These are phyloP conservation scores for Cryptotis parvus DNA, from an alignment of 2,113 vertebrate species.

Conservation along the genomic window DNA sequence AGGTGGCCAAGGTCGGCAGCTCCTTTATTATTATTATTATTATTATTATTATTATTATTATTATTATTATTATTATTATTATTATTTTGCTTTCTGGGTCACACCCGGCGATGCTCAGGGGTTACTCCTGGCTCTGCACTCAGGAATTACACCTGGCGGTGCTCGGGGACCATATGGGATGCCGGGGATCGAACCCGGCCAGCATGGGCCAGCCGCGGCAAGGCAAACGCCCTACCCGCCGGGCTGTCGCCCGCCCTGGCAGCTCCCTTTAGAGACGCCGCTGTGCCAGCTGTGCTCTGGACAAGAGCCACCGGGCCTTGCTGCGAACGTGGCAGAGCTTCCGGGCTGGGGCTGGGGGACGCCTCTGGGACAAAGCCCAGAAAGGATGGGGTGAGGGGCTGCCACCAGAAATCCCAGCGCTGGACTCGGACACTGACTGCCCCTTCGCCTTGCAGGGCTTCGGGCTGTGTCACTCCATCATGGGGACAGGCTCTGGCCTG, in stretches of 20 bases:
- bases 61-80: too few relatives aligned
- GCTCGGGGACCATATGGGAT: too few relatives aligned
- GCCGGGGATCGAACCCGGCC: too few relatives aligned
- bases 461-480: conserved; percentile 98
- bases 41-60: too few relatives aligned
- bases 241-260: too few relatives aligned
- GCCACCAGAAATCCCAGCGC: neutral
- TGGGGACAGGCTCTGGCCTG: conserved; percentile 97
- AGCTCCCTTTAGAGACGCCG: neutral
- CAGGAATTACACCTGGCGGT: too few relatives aligned
- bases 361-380: neutral
- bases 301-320: neutral
- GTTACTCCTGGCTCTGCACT: too few relatives aligned
- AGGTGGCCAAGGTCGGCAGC: neutral
- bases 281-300: neutral
- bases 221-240: too few relatives aligned
- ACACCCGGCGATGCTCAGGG: too few relatives aligned
- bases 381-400: neutral
- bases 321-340: neutral
- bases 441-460: conserved; percentile 90
- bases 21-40: too few relatives aligned
- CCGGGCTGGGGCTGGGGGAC: neutral
- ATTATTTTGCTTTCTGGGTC: too few relatives aligned
- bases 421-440: neutral
- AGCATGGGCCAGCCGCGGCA: too few relatives aligned